Percentiles rank a stretch among this genome's conserved stretches.
These are phyloP conservation scores for Lathronympha strigana DNA, from an alignment of 2,888 invertebrate species.

Conservation along the genomic window DNA sequence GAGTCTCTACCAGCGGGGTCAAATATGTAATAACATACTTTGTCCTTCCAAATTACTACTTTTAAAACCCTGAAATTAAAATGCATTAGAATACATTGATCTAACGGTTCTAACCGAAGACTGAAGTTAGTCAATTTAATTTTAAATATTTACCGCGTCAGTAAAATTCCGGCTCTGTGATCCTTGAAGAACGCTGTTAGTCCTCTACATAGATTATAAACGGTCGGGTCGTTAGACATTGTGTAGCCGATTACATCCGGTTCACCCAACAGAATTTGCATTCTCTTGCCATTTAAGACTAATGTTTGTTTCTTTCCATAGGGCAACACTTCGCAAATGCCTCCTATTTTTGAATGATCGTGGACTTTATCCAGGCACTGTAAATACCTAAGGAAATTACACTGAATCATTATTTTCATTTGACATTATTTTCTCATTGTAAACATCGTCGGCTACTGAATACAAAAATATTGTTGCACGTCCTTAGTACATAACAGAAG, in stretches of 20 bases:
- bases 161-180: slow-evolving; percentile 79
- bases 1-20: slow-evolving; percentile 85
- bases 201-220: slow-evolving; percentile 81
- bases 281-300: slow-evolving; percentile 68
- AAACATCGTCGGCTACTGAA: too few species aligned
- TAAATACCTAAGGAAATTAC: slow-evolving; percentile 61
- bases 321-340: slow-evolving; percentile 77
- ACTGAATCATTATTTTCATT: neutral
- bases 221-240: slow-evolving; percentile 74
- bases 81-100: neutral
- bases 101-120: neutral
- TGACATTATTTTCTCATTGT: neutral
- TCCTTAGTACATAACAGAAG: too few species aligned
- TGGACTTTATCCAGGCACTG: slow-evolving; percentile 76
- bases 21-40: slow-evolving; percentile 85
- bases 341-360: slow-evolving; percentile 76
- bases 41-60: slow-evolving; percentile 85
- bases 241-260: slow-evolving; percentile 79
- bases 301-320: slow-evolving; percentile 75
- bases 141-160: slow-evolving; percentile 63
- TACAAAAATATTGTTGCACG: too few species aligned
- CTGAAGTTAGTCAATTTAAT: neutral
- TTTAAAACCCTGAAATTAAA: slow-evolving; percentile 66
- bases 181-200: slow-evolving; percentile 82
- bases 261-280: slow-evolving; percentile 74